phyloP scores from a whole-genome alignment of 2,888 invertebrate genomes.

The Xanthia icteritia region DNA sequence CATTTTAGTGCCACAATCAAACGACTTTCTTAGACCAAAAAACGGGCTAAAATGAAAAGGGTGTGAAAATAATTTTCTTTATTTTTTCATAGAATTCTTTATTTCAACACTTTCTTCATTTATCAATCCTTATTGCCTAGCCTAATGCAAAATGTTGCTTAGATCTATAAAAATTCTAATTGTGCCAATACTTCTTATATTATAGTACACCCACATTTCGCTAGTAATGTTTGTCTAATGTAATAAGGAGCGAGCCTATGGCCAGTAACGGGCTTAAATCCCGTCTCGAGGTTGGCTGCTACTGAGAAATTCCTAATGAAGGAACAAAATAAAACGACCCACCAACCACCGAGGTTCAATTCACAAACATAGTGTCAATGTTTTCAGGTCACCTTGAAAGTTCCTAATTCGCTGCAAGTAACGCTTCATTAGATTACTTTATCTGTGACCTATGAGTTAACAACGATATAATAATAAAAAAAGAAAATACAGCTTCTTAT shows the following conservation, averaged over 20 bases:
- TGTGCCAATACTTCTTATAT: neutral
- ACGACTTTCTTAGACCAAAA: conserved; percentile 31
- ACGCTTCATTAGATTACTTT: conserved; percentile 8
- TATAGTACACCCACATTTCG: neutral
- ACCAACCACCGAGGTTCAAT: too few species aligned
- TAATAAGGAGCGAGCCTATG: neutral
- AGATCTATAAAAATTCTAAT: neutral
- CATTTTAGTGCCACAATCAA: conserved; percentile 8
- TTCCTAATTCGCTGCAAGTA: conserved; percentile 22
- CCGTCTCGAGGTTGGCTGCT: too few species aligned
- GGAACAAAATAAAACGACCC: rapidly evolving
- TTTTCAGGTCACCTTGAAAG: conserved; percentile 27
- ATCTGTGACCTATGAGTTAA: conserved; percentile 26
- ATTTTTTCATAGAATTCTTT: neutral
- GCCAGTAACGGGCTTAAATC: neutral
- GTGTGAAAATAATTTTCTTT: neutral
- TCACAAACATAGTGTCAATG: neutral
- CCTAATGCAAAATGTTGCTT: too few species aligned
- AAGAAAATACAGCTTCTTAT: neutral
- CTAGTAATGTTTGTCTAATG: neutral
- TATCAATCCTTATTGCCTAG: neutral
- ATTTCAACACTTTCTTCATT: neutral
- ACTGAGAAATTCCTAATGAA: neutral
- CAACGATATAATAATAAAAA: neutral
- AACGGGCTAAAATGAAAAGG: neutral